These are phyloP conservation scores for Catocala sponsa DNA, from an alignment of 2,888 invertebrate genomes.

Conservation along the genomic window DNA sequence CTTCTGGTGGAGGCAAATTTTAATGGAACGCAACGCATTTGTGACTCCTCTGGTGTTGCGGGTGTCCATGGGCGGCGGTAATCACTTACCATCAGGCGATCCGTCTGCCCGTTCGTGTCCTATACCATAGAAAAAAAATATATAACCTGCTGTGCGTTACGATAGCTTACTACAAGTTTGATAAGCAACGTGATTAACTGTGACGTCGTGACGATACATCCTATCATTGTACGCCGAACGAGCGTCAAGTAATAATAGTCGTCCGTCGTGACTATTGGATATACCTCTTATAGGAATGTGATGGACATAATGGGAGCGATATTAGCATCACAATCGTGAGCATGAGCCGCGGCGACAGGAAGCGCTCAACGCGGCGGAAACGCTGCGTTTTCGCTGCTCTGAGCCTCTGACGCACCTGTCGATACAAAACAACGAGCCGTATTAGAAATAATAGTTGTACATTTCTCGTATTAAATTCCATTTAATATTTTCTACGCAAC, in stretches of 20 bases:
- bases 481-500: not conserved
- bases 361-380: constrained; percentile 50
- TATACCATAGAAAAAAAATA: no score
- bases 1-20: no score
- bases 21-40: no score
- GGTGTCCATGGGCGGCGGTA: no score
- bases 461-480: constrained; percentile 3
- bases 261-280: constrained; percentile 39
- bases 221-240: constrained; percentile 33
- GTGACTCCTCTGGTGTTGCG: no score
- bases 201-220: constrained; percentile 18
- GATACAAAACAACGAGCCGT: constrained; percentile 20
- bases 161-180: no score
- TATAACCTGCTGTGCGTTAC: no score
- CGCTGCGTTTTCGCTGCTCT: constrained; percentile 41
- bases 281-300: constrained; percentile 44
- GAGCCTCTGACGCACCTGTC: constrained; percentile 47
- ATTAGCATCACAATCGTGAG: constrained; percentile 69
- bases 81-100: no score
- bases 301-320: constrained; percentile 67
- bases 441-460: constrained; percentile 15
- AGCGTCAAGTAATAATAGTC: constrained; percentile 48
- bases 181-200: constrained; percentile 11
- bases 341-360: constrained; percentile 45
- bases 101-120: no score